Base-by-base conservation (phyloP, 2,888 invertebrate genomes). In the Scaptomyza reducta region DNA sequence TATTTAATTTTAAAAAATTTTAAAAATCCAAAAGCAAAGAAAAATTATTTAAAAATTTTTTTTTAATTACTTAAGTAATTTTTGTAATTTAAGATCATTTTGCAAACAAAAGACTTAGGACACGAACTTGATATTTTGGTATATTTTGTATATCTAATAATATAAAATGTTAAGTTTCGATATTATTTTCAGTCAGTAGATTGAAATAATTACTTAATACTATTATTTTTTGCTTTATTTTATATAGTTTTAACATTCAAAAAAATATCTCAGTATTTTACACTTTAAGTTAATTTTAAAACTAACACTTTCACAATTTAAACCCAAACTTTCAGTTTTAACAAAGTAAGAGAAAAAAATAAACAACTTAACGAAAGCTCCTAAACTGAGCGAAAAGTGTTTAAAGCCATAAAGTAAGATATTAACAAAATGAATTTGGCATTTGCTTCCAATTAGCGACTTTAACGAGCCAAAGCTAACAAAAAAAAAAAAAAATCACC, bases 361-460 rank as follows among this genome's bases (percentile, higher is more conserved):
- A 16, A 31, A 57, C 44, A 31, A 13, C 11, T 16, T 10, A 18
- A 33, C 13, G 54, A 47, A 63, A 45, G 61, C 74, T 64, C 41
- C 49, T 38, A 59, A 71, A 49, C 58, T 60, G 59, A 45, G 57
- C 22, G 1, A 29, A 57, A 59, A 74, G 70, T 62, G 62, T 51
- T 63, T 67, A 70, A 66, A 59, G 16, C 67, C 66, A 47, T 68
- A 78, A 80, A 80, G 54, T 80, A 85, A 80, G 80, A 80, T 85
- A 85, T 80, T 80, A 80, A 70, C 31, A 40, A 55, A 51, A 33
- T 33, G 13, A 46, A 25, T 65, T 41, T n/a, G 67, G 51, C 29
- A 57, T 70, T 72, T 42, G 63, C 55, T 62, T 47, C 61, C 80
- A 77, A 88, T 88, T 87, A 87, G 68, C 74, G 62, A 54, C 79